Evolutionary conservation across 2,888 invertebrate species (phyloP).

Genomic region (Lacanobia wlatinum): DNA sequence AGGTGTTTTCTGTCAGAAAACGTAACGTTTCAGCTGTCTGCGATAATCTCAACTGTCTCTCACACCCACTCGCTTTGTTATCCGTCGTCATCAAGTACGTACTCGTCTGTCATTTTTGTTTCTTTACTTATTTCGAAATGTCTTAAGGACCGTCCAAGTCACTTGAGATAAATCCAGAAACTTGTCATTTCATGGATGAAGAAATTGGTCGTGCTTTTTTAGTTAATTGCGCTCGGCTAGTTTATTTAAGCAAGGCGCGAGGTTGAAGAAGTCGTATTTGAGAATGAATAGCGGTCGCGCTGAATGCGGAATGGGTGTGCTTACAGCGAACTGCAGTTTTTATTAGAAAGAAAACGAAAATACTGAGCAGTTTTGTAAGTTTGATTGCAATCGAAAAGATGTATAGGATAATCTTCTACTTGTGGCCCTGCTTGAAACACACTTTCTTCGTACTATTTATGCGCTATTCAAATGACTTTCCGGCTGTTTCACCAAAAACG

Average conservation of each 20-base stretch:
- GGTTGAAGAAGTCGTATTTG: constrained; percentile 36
- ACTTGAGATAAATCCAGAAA: constrained; percentile 43
- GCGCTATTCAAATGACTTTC: background rate
- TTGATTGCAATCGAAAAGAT: constrained; percentile 26
- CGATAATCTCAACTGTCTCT: constrained; percentile 47
- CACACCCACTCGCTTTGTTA: constrained; percentile 52
- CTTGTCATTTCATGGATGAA: constrained; percentile 29
- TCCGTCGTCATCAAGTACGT: constrained; percentile 32
- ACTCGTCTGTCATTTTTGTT: constrained; percentile 45
- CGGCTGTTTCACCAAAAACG: constrained; percentile 10
- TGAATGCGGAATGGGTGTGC: constrained; percentile 38
- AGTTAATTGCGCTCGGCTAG: constrained; percentile 31
- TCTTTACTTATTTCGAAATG: constrained; percentile 45
- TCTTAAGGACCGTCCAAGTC: constrained; percentile 23
- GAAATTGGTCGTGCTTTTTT: constrained; percentile 39
- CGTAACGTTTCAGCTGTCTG: constrained; percentile 51
- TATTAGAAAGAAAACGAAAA: constrained; percentile 5
- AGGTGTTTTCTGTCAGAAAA: constrained; percentile 37
- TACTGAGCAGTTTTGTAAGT: constrained; percentile 9
- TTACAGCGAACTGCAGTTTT: constrained; percentile 22
- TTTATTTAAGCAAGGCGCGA: constrained; percentile 36
- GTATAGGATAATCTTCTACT: background rate
- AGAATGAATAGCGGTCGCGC: constrained; percentile 45
- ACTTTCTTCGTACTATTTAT: background rate
- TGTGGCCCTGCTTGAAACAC: background rate